Conservation (phyloP, 1,140 invertebrate genomes). For the Acyrthosiphon pisum region DNA sequence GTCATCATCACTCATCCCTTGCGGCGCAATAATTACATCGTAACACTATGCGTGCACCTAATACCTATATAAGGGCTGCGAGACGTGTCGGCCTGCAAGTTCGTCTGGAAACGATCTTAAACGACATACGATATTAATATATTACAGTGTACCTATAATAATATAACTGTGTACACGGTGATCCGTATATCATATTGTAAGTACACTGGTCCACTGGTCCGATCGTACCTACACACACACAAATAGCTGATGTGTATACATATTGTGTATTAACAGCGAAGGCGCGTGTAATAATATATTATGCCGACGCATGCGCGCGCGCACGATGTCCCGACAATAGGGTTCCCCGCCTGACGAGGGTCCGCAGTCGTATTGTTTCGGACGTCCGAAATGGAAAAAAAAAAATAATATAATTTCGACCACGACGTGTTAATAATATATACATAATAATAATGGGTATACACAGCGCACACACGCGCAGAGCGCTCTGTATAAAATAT, state of each 20-base stretch:
- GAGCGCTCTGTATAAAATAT: neutral
- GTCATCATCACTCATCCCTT: neutral
- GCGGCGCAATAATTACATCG: neutral
- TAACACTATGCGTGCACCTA: no score
- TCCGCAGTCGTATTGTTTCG: constrained; percentile 19
- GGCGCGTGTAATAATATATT: neutral
- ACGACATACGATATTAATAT: no score
- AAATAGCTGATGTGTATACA: neutral
- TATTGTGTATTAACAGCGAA: neutral
- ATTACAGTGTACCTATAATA: no score
- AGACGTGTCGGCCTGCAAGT: no score
- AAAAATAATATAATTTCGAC: neutral
- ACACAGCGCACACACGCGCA: neutral
- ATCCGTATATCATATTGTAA: no score
- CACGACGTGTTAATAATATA: neutral
- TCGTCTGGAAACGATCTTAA: no score
- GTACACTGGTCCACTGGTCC: no score
- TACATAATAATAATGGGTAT: neutral
- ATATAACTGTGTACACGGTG: no score
- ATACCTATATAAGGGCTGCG: no score
- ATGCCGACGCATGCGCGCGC: neutral
- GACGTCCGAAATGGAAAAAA: neutral
- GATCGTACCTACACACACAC: no score
- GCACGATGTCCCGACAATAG: neutral
- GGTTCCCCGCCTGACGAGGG: neutral